phyloP scores from a whole-genome alignment of 92 coral and sea anemone species.

The Epizoanthus fatuus region DNA sequence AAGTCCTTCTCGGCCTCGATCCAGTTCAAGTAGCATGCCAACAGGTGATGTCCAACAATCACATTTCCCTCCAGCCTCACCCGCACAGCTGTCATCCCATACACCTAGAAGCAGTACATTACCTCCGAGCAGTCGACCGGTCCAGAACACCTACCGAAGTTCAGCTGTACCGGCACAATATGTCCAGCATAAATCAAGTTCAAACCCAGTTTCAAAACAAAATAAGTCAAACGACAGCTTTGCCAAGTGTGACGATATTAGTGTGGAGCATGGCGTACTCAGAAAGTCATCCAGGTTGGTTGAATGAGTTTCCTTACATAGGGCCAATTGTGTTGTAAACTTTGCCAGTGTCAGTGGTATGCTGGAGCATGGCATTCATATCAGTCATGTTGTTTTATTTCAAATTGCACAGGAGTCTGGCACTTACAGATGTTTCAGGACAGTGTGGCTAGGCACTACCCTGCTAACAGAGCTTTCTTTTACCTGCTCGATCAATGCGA shows the following conservation, averaged over 20 bases:
- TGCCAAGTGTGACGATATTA: constrained; percentile 83
- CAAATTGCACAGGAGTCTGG: no score
- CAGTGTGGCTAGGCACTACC: no score
- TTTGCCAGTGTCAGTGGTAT: no score
- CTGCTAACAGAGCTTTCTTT: no score
- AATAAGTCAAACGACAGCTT: constrained; percentile 53
- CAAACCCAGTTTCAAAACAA: constrained; percentile 53
- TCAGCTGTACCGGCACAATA: neutral
- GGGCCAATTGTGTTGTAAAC: no score
- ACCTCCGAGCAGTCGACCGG: neutral
- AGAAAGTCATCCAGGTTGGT: constrained; percentile 40
- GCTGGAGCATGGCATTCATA: no score
- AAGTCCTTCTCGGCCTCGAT: neutral
- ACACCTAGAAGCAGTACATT: neutral
- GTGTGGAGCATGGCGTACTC: constrained; percentile 73
- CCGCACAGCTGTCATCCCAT: neutral
- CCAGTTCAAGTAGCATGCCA: neutral
- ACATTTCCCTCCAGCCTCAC: constrained; percentile 1
- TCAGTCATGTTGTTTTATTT: no score
- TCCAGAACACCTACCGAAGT: neutral
- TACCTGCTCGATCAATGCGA: no score
- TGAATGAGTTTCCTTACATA: no score
- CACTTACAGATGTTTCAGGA: no score
- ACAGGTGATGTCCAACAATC: neutral
- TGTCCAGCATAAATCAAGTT: neutral